Conservation (phyloP, 2,888 invertebrate genomes). For the Dioctria rufipes region DNA sequence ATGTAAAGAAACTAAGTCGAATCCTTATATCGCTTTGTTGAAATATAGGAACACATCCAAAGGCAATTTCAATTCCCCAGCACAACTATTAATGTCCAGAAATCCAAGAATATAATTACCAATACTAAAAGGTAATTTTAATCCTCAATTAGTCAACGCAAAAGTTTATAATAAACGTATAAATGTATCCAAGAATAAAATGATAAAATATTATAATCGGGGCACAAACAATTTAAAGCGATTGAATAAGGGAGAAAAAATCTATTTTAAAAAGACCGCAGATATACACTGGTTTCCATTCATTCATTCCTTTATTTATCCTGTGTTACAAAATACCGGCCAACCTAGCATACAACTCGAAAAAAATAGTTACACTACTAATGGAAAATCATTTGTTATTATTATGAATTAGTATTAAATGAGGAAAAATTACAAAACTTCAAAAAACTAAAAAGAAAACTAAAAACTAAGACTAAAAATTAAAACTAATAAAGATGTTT, state of each 20-base stretch:
- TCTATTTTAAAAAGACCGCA: too few relatives aligned
- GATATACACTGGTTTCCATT: too few relatives aligned
- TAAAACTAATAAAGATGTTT: too few relatives aligned
- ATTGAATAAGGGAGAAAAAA: neutral
- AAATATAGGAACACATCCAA: conserved; percentile 58
- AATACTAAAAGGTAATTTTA: neutral
- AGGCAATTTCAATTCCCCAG: neutral
- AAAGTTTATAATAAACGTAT: neutral
- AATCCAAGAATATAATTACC: conserved; percentile 31
- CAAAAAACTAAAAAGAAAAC: too few relatives aligned
- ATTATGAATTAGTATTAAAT: too few relatives aligned
- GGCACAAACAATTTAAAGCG: neutral
- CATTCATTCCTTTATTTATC: too few relatives aligned
- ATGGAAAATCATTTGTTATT: too few relatives aligned
- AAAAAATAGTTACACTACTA: too few relatives aligned
- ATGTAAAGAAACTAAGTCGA: conserved; percentile 26
- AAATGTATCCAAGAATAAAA: neutral
- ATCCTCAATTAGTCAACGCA: neutral
- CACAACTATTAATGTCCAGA: conserved; percentile 31
- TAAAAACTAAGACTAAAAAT: too few relatives aligned
- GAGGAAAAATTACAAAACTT: too few relatives aligned
- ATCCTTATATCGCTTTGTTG: conserved; percentile 57
- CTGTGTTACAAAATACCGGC: too few relatives aligned
- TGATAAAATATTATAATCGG: neutral
- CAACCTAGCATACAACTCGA: too few relatives aligned